These are phyloP conservation scores for Ctenopoma multispine DNA, from an alignment of 2,797 vertebrate genomes.

Conservation along the genomic window DNA sequence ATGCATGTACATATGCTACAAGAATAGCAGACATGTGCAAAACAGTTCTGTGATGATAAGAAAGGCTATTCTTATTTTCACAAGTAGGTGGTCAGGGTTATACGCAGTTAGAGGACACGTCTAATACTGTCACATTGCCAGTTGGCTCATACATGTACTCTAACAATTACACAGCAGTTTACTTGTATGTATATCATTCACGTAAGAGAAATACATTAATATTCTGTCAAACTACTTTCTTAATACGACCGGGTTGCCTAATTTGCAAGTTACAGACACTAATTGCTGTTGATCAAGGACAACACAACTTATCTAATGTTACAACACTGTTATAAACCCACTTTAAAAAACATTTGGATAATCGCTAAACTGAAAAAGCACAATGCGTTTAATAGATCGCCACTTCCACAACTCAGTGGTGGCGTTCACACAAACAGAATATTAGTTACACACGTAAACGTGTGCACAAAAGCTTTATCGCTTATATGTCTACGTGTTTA, in stretches of 20 bases:
- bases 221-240: not conserved
- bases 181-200: constrained; percentile 5
- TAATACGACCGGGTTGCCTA: not conserved
- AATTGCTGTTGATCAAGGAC: not conserved
- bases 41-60: constrained; percentile 60
- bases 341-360: not conserved
- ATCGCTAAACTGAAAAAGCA: not conserved
- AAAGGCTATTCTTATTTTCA: constrained; percentile 60
- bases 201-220: not conserved
- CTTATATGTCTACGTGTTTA: not conserved
- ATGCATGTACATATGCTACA: constrained; percentile 51
- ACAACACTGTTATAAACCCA: not conserved
- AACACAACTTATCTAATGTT: not conserved
- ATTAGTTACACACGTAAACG: not conserved
- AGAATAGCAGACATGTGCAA: constrained; percentile 64
- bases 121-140: constrained; percentile 26
- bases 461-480: not conserved
- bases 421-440: constrained; percentile 2
- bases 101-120: constrained; percentile 39
- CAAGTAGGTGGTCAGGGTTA: constrained; percentile 59
- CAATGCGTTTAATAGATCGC: not conserved
- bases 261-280: not conserved
- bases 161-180: constrained; percentile 32
- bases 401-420: not conserved
- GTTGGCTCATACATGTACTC: constrained; percentile 20